phyloP scores from a whole-genome alignment of 2,797 vertebrate species.

The Chaetodon trifasciatus region DNA sequence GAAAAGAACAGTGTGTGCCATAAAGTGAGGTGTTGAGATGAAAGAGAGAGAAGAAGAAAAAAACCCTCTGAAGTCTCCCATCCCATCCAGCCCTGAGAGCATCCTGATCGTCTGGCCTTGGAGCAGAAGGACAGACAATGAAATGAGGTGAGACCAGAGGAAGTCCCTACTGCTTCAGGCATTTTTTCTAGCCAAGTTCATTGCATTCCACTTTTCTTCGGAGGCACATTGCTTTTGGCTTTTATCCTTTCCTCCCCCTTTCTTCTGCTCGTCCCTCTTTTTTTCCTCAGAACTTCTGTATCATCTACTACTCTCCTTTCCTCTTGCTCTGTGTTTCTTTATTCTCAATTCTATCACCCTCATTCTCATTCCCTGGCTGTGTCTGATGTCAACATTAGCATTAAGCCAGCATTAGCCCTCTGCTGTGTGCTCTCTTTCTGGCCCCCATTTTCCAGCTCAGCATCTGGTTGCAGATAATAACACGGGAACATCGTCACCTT shows the following conservation, averaged over 20 bases:
- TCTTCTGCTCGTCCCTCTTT: constrained; percentile 11
- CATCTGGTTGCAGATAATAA: constrained; percentile 80
- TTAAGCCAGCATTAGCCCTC: constrained; percentile 70
- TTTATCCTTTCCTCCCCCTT: constrained; percentile 16
- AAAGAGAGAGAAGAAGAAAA: constrained; percentile 62
- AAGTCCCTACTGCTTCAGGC: constrained; percentile 62
- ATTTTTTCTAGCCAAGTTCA: constrained; percentile 55
- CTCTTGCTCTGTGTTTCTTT: constrained; percentile 32
- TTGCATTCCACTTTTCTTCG: constrained; percentile 60
- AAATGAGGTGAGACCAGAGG: constrained; percentile 59
- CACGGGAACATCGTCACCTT: constrained; percentile 75
- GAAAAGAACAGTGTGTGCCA: constrained; percentile 54
- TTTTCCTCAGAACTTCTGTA: neutral
- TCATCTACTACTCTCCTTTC: constrained; percentile 24
- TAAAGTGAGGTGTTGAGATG: constrained; percentile 72
- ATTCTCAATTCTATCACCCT: constrained; percentile 39
- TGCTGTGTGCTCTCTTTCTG: constrained; percentile 43
- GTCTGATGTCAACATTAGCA: constrained; percentile 73
- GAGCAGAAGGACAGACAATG: constrained; percentile 59
- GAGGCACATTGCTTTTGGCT: constrained; percentile 51
- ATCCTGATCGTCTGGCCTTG: constrained; percentile 58
- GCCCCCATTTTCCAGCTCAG: constrained; percentile 76
- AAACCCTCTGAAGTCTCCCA: constrained; percentile 64
- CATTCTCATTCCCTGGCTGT: constrained; percentile 44
- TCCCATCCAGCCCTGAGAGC: constrained; percentile 67